These are phyloP conservation scores for Dryadula phaetusa DNA, from an alignment of 2,888 invertebrate species.

Conservation along the genomic window DNA sequence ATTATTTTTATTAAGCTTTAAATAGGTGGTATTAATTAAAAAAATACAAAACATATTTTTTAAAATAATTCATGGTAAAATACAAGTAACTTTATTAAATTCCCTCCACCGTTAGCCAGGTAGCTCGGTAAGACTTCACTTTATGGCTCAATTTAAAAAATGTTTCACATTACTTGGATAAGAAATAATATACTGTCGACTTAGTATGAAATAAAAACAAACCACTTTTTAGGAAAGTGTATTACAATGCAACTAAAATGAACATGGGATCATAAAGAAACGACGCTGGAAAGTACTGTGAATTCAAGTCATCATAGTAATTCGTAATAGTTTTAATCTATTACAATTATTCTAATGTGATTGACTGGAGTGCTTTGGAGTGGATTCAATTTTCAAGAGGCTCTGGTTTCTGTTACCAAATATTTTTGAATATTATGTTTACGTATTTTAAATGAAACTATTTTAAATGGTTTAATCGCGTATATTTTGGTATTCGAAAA, in stretches of 20 bases:
- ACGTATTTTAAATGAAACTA: too few relatives aligned
- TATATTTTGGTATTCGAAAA: too few relatives aligned
- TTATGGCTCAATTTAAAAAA: constrained; percentile 78
- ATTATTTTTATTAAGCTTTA: constrained; percentile 26
- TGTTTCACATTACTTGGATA: constrained; percentile 69
- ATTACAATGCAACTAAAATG: constrained; percentile 1
- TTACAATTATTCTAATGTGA: too few relatives aligned
- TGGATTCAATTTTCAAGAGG: too few relatives aligned
- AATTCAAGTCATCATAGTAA: neutral
- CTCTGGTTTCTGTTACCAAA: too few relatives aligned
- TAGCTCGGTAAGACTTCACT: constrained; percentile 67
- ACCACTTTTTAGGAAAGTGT: constrained; percentile 6
- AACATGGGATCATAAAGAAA: too few relatives aligned
- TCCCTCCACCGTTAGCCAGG: constrained; percentile 65
- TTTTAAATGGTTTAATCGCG: too few relatives aligned
- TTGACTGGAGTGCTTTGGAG: too few relatives aligned
- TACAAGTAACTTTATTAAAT: constrained; percentile 77
- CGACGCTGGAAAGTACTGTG: neutral
- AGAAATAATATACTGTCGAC: constrained; percentile 68
- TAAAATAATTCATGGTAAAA: constrained; percentile 71
- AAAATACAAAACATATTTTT: constrained; percentile 52
- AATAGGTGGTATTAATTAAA: constrained; percentile 55
- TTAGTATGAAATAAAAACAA: constrained; percentile 56
- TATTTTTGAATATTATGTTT: too few relatives aligned
- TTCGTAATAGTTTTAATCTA: too few relatives aligned